Conservation (phyloP, 2,797 vertebrate species). For the Platyrinchus mystaceus region DNA sequence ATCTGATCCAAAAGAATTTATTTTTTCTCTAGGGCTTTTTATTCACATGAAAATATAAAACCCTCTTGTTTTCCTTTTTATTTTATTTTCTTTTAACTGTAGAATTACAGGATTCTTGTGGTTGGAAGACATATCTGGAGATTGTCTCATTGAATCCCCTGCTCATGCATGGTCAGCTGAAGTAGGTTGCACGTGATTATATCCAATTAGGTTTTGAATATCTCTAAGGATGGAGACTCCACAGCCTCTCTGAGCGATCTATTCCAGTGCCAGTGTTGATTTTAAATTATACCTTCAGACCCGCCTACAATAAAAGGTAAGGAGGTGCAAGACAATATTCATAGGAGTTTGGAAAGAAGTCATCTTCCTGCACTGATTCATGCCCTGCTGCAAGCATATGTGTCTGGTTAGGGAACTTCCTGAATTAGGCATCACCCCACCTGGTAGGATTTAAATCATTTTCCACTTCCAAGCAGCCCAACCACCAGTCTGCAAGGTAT, state of each 20-base stretch:
- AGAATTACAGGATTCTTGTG: not conserved
- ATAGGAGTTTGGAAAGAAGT: not conserved
- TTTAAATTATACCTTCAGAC: not conserved
- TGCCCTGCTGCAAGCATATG: rapidly evolving
- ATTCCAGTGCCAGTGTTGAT: not conserved
- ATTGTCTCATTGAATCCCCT: rapidly evolving
- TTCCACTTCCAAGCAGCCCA: not conserved
- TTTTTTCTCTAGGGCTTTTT: not conserved
- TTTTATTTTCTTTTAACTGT: not conserved
- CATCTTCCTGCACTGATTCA: not conserved
- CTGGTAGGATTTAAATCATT: not conserved
- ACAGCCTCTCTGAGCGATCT: not conserved
- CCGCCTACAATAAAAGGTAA: not conserved
- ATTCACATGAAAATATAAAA: not conserved
- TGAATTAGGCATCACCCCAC: not conserved
- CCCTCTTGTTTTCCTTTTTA: not conserved
- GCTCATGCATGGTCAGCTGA: not conserved
- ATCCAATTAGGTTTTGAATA: not conserved
- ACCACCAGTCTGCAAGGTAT: not conserved
- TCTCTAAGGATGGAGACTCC: not conserved
- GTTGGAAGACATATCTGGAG: not conserved
- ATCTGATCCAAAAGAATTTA: not conserved
- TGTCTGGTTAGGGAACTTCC: not conserved
- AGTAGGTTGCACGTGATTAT: not conserved
- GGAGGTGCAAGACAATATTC: not conserved